Percentiles rank a stretch among this genome's conserved stretches.
These are phyloP conservation scores for Xiphorhynchus elegans DNA, from an alignment of 2,113 vertebrate species.

Conservation along the genomic window DNA sequence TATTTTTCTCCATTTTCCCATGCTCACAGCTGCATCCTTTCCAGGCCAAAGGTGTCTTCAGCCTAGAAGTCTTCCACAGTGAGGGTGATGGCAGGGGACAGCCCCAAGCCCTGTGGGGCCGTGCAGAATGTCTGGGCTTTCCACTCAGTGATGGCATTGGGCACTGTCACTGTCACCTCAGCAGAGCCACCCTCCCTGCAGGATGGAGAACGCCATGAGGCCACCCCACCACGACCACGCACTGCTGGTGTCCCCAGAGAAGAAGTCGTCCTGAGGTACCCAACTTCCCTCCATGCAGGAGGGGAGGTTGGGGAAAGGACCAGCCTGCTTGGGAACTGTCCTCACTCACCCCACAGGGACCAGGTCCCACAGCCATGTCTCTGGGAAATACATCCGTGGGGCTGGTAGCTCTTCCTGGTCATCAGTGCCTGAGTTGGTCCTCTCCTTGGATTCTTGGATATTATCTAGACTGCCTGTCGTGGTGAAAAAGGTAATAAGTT, in stretches of 20 bases:
- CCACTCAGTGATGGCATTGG: conserved; percentile 69
- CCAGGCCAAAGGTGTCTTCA: too few relatives aligned
- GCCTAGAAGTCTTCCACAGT: too few relatives aligned
- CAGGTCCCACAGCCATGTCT: conserved; percentile 85
- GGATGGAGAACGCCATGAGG: rapidly evolving
- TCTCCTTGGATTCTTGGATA: rapidly evolving
- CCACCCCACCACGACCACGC: neutral
- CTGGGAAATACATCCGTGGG: conserved; percentile 75
- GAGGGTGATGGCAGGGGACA: conserved; percentile 68
- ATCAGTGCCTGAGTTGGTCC: rapidly evolving
- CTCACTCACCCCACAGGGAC: conserved; percentile 77
- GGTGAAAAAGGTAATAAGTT: rapidly evolving
- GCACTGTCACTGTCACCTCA: conserved; percentile 54
- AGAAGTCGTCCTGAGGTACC: rapidly evolving
- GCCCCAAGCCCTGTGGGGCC: conserved; percentile 74
- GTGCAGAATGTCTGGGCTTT: conserved; percentile 77
- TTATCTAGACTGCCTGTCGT: rapidly evolving
- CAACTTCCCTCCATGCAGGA: neutral
- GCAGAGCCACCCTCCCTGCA: neutral
- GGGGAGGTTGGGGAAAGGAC: neutral
- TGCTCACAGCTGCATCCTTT: too few relatives aligned
- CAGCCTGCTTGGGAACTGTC: neutral
- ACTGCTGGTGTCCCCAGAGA: neutral
- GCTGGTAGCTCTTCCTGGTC: neutral
- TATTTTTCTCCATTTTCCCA: too few relatives aligned